These are phyloP conservation scores for Cottus gobio DNA, from an alignment of 2,113 vertebrate species.

Conservation along the genomic window DNA sequence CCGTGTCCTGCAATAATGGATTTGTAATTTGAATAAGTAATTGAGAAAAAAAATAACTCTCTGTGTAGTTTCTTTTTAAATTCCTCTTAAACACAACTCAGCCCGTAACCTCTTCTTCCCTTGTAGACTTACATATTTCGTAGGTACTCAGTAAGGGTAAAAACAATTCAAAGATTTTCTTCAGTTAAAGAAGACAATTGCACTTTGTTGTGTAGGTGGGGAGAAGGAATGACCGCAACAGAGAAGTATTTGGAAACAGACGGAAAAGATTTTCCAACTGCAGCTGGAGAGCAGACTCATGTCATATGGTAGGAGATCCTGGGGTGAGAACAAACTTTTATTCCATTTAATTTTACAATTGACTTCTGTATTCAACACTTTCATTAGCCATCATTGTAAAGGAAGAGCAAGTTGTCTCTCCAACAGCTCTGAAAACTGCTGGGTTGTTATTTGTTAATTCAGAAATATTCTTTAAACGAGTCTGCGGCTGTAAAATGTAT, in stretches of 20 bases:
- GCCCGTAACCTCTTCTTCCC: neutral
- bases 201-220: neutral
- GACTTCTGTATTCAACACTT: neutral
- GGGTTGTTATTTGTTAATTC: neutral
- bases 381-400: neutral
- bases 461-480: neutral
- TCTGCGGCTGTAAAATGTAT: neutral
- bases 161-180: no score
- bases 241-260: neutral
- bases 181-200: neutral
- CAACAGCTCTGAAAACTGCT: neutral
- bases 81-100: neutral
- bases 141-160: no score
- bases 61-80: no score
- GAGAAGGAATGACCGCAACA: neutral
- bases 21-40: no score
- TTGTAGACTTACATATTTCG: no score
- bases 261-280: neutral
- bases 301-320: no score
- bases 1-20: no score
- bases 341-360: neutral
- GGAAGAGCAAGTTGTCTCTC: neutral
- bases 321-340: neutral
- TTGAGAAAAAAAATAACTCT: neutral
- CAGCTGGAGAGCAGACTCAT: neutral